Conservation (phyloP, 1,140 invertebrate species). For the Luehdorfia chinensis region DNA sequence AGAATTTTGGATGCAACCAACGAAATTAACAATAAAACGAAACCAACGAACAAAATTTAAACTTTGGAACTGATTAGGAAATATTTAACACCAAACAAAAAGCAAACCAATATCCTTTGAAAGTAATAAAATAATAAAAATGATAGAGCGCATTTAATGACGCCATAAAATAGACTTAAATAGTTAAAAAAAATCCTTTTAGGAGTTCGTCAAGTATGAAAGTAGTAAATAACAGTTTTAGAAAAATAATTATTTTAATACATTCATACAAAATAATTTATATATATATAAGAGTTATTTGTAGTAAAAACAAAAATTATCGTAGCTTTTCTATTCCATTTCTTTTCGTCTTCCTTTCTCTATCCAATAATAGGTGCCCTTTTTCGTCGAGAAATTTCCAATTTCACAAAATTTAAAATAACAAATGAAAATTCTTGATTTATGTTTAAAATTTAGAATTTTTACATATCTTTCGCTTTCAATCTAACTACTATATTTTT, state of each 20-base stretch:
- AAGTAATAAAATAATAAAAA: background rate
- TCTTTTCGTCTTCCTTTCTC: too few species aligned
- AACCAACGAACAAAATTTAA: background rate
- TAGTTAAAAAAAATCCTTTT: background rate
- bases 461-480: too few species aligned
- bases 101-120: background rate
- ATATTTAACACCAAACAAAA: background rate
- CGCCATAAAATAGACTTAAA: background rate
- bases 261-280: background rate
- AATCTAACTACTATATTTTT: background rate
- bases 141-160: background rate
- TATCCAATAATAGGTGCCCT: too few species aligned
- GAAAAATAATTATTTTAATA: background rate
- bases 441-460: too few species aligned
- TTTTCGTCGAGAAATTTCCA: too few species aligned
- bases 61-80: conserved; percentile 16
- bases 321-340: too few species aligned
- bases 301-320: background rate
- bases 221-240: background rate
- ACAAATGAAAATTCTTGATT: too few species aligned
- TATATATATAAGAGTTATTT: background rate
- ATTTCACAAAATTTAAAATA: too few species aligned
- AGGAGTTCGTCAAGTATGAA: background rate
- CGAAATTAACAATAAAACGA: too few species aligned
- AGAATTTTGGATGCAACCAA: too few species aligned